Base-by-base conservation (phyloP, 2,888 invertebrate species). In the Galerucella pusilla region DNA sequence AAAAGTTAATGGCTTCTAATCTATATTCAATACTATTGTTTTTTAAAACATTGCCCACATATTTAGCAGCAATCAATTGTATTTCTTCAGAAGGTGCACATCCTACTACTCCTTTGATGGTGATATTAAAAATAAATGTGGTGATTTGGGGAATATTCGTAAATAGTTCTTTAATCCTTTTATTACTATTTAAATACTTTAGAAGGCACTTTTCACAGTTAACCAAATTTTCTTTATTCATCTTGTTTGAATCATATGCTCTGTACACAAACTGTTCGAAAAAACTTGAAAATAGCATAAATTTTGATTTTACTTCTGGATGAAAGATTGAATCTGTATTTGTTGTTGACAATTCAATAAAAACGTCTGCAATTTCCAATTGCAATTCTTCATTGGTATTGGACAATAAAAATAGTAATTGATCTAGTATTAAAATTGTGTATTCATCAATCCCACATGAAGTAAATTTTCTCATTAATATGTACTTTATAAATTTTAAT, bases 251-350 rank as follows among this genome's bases (percentile, higher is more conserved):
- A 71, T 81, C 80, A 76, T 83, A 85, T 52, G 83, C 77, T 61
- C 83, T 79, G 78, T 84, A 84, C 59, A 83, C 70, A 52, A 83
- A 80, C 74, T 82, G 82, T 79, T 86, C 85, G 66, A 85, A 80
- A 42, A 82, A 77, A 10, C 79, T 80, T 45, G 74, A 75, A 68
- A 83, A 79, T 20, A 73, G 61, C 54, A 73, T 52, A 46, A 84
- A 73, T 74, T 80, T 82, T 12, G 66, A 63, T 45, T 65, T 68
- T 11, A 84, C 75, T 60, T 78, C 67, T n/a, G 63, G 49, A 16
- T 79, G 71, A 63, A 79, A 81, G 25, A 80, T 77, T 57, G 80
- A 67, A 69, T 76, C 67, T 64, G 78, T 77, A 60, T 77, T 63
- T 60, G 74, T 45, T 63, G 74, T 80, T 68, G 76, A 69, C 42